Conservation (phyloP, 2,888 invertebrate species). For the Polyommatus icarus region DNA sequence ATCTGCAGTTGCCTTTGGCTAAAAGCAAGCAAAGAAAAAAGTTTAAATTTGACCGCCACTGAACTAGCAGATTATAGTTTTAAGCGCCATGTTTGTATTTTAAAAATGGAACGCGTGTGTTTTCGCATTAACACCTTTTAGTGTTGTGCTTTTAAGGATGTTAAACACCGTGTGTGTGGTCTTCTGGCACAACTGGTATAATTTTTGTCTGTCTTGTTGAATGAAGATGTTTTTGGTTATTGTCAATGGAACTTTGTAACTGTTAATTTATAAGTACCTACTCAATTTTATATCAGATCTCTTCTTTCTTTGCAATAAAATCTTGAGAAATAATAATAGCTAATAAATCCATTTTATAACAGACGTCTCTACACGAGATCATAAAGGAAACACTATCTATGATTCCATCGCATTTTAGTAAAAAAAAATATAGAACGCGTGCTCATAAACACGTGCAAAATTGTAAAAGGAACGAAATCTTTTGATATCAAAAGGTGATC, state of each 20-base stretch:
- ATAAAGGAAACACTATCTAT: constrained; percentile 18
- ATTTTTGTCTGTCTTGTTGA: constrained; percentile 45
- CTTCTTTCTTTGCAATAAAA: background rate
- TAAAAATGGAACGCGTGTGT: constrained; percentile 69
- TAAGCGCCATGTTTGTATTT: constrained; percentile 69
- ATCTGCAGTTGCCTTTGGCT: background rate
- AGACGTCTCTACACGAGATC: background rate
- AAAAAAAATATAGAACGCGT: constrained; percentile 57
- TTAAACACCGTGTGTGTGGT: constrained; percentile 68
- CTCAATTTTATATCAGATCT: background rate
- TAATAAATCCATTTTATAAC: background rate
- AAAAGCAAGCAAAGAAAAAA: background rate
- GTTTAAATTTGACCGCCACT: constrained; percentile 60
- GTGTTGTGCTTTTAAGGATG: constrained; percentile 65
- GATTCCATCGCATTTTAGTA: constrained; percentile 13
- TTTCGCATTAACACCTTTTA: constrained; percentile 78
- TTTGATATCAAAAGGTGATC: constrained; percentile 60
- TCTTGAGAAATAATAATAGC: background rate
- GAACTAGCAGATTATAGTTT: constrained; percentile 69
- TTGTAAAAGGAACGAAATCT: constrained; percentile 56
- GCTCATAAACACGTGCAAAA: constrained; percentile 63
- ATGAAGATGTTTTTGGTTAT: constrained; percentile 43
- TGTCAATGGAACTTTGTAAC: background rate
- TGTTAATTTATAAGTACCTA: background rate
- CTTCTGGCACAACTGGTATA: constrained; percentile 44